Percentiles rank a stretch among this genome's conserved stretches.
Evolutionary conservation across 2,113 vertebrate species (phyloP).

Genomic region (Vulpes vulpes): DNA sequence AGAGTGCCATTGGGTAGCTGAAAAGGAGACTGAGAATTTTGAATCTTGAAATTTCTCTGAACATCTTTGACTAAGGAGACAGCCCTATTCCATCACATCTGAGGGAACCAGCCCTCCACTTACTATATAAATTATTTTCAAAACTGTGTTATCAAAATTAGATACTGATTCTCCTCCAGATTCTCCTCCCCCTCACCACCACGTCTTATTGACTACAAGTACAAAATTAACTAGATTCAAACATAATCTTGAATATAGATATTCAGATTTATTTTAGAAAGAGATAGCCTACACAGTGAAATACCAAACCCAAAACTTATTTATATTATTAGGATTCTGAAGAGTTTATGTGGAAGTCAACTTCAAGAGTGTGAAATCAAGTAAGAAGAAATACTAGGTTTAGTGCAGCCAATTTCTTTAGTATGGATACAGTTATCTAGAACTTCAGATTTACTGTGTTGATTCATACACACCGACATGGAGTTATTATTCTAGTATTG

Average conservation of each 20-base stretch:
- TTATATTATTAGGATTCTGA: neutral
- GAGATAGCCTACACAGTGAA: neutral
- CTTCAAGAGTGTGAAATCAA: neutral
- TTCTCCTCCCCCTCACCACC: neutral
- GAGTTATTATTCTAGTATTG: neutral
- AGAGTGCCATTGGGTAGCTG: neutral
- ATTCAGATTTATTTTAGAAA: conserved; percentile 11
- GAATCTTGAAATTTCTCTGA: neutral
- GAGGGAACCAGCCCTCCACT: neutral
- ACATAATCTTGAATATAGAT: neutral
- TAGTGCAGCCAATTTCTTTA: neutral
- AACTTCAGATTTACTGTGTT: neutral
- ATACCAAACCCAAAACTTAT: neutral
- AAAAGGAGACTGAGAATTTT: neutral
- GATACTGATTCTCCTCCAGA: neutral
- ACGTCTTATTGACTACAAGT: neutral
- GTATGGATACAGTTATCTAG: neutral
- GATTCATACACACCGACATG: neutral
- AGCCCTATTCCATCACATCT: neutral
- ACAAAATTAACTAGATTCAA: neutral
- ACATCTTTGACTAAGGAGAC: neutral
- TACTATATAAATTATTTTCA: neutral
- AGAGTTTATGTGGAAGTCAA: neutral
- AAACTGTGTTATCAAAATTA: neutral
- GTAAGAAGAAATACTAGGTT: neutral